phyloP scores from a whole-genome alignment of 2,797 vertebrate species.

The Pseudochirops cupreus region DNA sequence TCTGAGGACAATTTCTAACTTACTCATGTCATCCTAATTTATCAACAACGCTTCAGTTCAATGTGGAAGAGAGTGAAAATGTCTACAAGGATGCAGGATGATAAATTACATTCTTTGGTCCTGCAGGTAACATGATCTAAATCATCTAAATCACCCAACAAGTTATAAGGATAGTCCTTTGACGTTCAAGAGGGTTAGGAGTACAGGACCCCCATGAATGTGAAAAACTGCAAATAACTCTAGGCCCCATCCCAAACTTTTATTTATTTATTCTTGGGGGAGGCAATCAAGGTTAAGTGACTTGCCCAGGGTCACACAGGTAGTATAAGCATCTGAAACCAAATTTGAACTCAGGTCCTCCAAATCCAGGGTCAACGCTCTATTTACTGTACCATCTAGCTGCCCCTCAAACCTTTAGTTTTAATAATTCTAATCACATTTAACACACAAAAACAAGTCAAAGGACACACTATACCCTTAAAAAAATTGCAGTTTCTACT shows the following conservation, averaged over 20 bases:
- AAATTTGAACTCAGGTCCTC: not conserved
- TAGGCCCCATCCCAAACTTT: not conserved
- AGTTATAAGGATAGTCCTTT: slow-evolving; percentile 8
- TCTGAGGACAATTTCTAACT: slow-evolving; percentile 32
- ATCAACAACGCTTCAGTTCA: not conserved
- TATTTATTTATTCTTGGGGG: not conserved
- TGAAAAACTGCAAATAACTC: slow-evolving; percentile 35
- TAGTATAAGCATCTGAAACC: not conserved
- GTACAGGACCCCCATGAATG: not conserved
- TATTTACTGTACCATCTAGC: not conserved
- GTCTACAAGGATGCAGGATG: not conserved
- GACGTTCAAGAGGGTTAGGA: not conserved
- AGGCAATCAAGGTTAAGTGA: not conserved
- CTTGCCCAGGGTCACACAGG: not conserved
- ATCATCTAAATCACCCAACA: slow-evolving; percentile 29
- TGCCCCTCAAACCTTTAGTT: not conserved
- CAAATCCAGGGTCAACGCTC: not conserved
- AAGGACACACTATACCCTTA: not conserved
- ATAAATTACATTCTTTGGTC: slow-evolving; percentile 29
- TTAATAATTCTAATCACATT: not conserved
- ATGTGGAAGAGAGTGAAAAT: not conserved
- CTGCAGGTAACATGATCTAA: slow-evolving; percentile 46
- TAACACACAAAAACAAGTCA: not conserved
- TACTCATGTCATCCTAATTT: slow-evolving; percentile 11
- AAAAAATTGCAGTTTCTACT: not conserved